A percentile compares a stretch with the other conserved stretches of the same genome.
These are phyloP conservation scores for Numenius arquata DNA, from an alignment of 2,113 vertebrate genomes.

Conservation along the genomic window DNA sequence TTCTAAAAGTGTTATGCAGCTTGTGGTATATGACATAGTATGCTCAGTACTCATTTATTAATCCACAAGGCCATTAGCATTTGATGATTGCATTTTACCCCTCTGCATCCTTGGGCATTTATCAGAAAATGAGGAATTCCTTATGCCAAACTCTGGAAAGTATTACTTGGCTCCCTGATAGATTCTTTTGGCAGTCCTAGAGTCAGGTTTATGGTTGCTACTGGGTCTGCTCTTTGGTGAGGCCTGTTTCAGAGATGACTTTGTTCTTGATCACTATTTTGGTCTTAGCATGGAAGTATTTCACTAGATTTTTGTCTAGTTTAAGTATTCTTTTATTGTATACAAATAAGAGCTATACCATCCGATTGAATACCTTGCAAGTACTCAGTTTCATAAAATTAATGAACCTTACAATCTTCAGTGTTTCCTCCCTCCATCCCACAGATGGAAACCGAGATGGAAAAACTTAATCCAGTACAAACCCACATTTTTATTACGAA, in stretches of 20 bases:
- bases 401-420: neutral
- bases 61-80: neutral
- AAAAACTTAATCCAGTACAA: neutral
- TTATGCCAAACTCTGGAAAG: neutral
- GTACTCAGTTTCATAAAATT: neutral
- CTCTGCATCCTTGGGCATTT: neutral
- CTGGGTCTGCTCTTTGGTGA: neutral
- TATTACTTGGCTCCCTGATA: neutral
- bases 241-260: neutral
- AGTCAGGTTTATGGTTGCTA: neutral
- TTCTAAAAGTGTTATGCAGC: neutral
- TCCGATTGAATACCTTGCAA: neutral
- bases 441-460: neutral
- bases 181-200: neutral
- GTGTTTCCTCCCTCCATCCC: neutral
- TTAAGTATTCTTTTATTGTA: neutral
- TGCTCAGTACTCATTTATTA: neutral
- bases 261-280: neutral
- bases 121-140: neutral
- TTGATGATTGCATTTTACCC: neutral
- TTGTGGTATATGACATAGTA: neutral
- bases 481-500: neutral
- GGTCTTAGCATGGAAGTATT: neutral
- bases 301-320: neutral
- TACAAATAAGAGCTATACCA: neutral